Evolutionary conservation across 2,113 vertebrate species (phyloP), one percentile per base, ranked within the genome.

Genomic region (Lepus timidus): DNA sequence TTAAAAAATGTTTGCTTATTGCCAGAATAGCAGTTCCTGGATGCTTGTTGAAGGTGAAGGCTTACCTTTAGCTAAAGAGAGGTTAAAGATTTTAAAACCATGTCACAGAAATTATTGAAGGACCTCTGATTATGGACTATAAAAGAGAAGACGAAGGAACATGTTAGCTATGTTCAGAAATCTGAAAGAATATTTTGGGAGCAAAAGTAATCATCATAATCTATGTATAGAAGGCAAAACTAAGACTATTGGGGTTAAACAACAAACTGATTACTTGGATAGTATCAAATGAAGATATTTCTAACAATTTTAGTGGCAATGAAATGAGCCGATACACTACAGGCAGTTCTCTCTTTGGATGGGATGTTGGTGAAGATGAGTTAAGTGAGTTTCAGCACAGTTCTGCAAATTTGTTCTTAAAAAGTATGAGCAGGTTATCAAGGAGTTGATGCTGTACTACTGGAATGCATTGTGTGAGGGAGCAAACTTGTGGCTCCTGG

Each of bases 211-310:
- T 71, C 61, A 75, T 84, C 58, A 44, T 1, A 11, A 12, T 58
- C 0, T 70, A 75, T 68, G 49, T 88, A 68, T 74, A 71, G 85
- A 95, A 90, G 11, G n/a, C 36, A 90, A 14, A 79, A 27, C 62
- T 61, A 85, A 92, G 76, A 96, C 90, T 29, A 23, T 0, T 49
- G 33, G 83, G 92, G 85, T 44, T 85, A 85, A 96, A 93, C 9
- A 74, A 49, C 14, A 6, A 88, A 88, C 87, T 20, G 10, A 33
- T 16, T 58, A 16, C 76, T 91, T 84, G 49, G 29, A 81, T 92
- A 68, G 2, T 27, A 58, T 4, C 71, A 52, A 64, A 93, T 44
- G n/a, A 74, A 88, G n/a, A 62, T 29, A 88, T 68, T 82, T 83
- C 52, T 89, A 80, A 71, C 27, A 55, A 62, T 62, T 52, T 90